A percentile compares a stretch with the other conserved stretches of the same genome.
phyloP scores from a whole-genome alignment of 1,140 invertebrate species.

The Wasmannia auropunctata region DNA sequence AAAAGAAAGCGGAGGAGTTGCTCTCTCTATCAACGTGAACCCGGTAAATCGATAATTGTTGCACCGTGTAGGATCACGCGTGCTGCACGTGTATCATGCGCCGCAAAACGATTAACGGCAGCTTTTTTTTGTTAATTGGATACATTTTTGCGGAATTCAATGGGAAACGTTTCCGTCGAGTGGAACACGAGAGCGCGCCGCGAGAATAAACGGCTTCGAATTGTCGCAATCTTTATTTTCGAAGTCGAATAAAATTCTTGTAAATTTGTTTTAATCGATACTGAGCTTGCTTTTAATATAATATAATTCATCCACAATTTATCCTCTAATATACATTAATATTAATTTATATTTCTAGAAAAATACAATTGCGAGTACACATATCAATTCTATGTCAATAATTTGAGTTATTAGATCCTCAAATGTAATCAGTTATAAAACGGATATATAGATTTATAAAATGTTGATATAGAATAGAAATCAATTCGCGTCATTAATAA shows the following conservation, averaged over 20 bases:
- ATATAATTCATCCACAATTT: slow-evolving; percentile 1
- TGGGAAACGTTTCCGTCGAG: slow-evolving; percentile 25
- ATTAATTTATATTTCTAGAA: background rate
- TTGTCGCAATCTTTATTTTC: slow-evolving; percentile 21
- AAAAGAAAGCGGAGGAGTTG: background rate
- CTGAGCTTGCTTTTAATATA: background rate
- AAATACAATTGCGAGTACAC: background rate
- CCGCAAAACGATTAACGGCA: slow-evolving; percentile 34
- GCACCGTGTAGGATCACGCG: slow-evolving; percentile 23
- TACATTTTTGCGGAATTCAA: slow-evolving; percentile 34
- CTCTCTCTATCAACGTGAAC: background rate
- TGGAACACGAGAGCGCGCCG: background rate
- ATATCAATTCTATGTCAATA: background rate
- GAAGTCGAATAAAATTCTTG: background rate
- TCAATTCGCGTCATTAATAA: background rate
- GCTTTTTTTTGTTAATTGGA: slow-evolving; percentile 55
- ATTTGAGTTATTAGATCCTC: background rate
- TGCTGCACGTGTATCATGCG: background rate
- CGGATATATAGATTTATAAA: too few relatives aligned
- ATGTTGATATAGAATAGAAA: background rate
- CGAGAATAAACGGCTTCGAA: slow-evolving; percentile 19
- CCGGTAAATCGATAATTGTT: slow-evolving; percentile 36
- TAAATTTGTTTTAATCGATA: background rate
- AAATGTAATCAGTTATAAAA: too few relatives aligned
- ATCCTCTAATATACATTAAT: background rate